Conservation (phyloP, 2,888 invertebrate genomes). For the Cactoblastis cactorum region DNA sequence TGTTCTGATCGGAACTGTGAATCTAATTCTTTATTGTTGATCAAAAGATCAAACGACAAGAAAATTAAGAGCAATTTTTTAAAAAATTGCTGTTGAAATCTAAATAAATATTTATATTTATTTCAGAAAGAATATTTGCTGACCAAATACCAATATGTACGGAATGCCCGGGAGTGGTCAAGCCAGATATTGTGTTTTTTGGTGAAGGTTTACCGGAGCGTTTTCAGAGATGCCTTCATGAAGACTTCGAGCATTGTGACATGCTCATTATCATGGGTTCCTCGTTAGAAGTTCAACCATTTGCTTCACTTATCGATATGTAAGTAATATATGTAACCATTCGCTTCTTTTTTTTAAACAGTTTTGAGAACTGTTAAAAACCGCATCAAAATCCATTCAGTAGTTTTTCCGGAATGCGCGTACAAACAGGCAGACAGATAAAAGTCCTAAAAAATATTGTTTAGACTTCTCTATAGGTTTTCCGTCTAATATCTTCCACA, state of each 20-base stretch:
- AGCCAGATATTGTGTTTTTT: slow-evolving; percentile 98
- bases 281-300: slow-evolving; percentile 95
- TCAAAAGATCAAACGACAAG: no score
- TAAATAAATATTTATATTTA: background rate
- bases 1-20: no score
- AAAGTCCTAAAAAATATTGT: no score
- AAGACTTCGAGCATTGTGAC: slow-evolving; percentile 92
- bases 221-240: slow-evolving; percentile 83
- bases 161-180: slow-evolving; percentile 88
- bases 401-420: no score
- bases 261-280: slow-evolving; percentile 97
- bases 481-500: no score
- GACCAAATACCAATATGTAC: slow-evolving; percentile 89
- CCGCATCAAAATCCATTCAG: no score
- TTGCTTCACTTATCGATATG: slow-evolving; percentile 92
- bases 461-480: no score
- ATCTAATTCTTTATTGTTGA: no score
- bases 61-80: no score
- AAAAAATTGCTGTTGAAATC: no score
- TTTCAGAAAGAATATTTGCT: slow-evolving; percentile 83
- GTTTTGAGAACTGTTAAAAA: no score
- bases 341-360: background rate
- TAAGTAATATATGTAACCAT: slow-evolving; percentile 48
- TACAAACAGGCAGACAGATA: no score
- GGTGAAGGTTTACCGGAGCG: slow-evolving; percentile 92